Conservation (phyloP, 1,140 invertebrate genomes). For the Anastrepha ludens region DNA sequence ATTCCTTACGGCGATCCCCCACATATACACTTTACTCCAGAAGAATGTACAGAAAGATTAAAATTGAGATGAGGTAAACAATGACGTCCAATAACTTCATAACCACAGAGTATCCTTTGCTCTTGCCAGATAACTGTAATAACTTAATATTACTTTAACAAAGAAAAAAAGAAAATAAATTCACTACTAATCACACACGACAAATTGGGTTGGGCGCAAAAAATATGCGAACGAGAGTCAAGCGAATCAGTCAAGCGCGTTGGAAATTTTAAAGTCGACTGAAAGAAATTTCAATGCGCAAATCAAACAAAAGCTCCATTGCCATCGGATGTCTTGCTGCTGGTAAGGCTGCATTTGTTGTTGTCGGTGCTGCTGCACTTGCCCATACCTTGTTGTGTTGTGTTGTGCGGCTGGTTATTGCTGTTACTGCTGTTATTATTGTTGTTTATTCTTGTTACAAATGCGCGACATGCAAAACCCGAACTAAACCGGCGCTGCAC, state of each 20-base stretch:
- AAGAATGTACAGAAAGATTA: conserved; percentile 71
- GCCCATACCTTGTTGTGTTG: not conserved
- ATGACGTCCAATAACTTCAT: conserved; percentile 74
- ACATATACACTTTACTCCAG: conserved; percentile 62
- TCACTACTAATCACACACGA: conserved; percentile 5
- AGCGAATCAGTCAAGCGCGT: conserved; percentile 38
- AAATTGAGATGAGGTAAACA: conserved; percentile 71
- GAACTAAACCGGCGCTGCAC: conserved; percentile 19
- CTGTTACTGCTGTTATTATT: not conserved
- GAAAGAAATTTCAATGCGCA: conserved; percentile 54
- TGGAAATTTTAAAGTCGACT: conserved; percentile 58
- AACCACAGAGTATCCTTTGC: conserved; percentile 59
- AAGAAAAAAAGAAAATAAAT: not conserved
- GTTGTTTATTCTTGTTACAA: not conserved
- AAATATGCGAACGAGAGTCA: not conserved
- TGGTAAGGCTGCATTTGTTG: not conserved
- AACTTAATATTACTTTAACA: not conserved
- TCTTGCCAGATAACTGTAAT: conserved; percentile 32
- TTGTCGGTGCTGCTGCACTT: conserved; percentile 22
- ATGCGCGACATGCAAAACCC: not conserved
- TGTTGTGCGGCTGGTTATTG: not conserved
- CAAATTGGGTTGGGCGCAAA: not conserved
- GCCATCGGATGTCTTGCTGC: not conserved
- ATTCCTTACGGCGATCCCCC: not conserved
- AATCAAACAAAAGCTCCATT: conserved; percentile 55